phyloP scores from a whole-genome alignment of 2,113 vertebrate species.

The Pelobates fuscus region DNA sequence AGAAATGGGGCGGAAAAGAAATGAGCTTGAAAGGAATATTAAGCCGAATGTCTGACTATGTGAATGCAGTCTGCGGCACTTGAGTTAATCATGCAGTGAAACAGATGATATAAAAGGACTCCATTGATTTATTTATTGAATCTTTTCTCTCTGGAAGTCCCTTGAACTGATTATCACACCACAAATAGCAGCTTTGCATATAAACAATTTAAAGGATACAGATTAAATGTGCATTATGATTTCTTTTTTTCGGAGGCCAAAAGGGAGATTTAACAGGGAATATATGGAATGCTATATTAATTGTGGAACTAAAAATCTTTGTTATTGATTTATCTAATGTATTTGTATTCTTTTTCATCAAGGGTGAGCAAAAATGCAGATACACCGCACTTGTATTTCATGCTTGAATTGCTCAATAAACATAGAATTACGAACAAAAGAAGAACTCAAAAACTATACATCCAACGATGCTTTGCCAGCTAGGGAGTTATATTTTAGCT shows the following conservation, averaged over 20 bases:
- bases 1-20: slow-evolving; percentile 37
- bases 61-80: slow-evolving; percentile 46
- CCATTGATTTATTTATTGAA: slow-evolving; percentile 52
- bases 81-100: slow-evolving; percentile 47
- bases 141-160: slow-evolving; percentile 44
- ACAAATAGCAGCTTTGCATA: slow-evolving; percentile 44
- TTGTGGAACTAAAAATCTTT: not conserved
- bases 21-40: slow-evolving; percentile 39
- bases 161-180: slow-evolving; percentile 47
- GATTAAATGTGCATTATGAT: slow-evolving; percentile 43
- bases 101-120: slow-evolving; percentile 51
- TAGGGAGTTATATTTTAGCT: too few species aligned
- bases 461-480: too few species aligned
- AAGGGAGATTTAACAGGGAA: not conserved
- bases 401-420: too few species aligned
- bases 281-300: not conserved
- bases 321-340: not conserved
- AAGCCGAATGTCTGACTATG: slow-evolving; percentile 43
- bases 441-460: too few species aligned
- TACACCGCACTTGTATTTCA: too few species aligned
- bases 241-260: slow-evolving; percentile 17
- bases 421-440: too few species aligned
- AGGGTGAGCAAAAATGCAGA: too few species aligned
- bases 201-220: slow-evolving; percentile 47
- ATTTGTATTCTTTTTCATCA: too few species aligned